phyloP scores from a whole-genome alignment of 2,113 vertebrate species.

The Chloroceryle aenea region DNA sequence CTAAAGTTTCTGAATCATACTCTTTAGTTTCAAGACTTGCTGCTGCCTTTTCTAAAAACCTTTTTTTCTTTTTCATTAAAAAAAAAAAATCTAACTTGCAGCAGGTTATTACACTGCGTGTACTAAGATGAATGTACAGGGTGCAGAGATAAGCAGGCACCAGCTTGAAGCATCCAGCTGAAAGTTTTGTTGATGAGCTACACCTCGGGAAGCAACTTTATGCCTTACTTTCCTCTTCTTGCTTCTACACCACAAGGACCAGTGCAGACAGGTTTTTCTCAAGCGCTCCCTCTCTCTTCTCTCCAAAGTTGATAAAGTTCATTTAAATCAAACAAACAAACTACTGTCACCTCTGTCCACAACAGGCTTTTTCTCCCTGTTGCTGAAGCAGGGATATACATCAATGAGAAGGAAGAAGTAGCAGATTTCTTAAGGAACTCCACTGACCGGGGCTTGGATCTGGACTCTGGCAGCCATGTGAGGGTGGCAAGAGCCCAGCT shows the following conservation, averaged over 20 bases:
- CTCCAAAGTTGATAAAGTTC: not conserved
- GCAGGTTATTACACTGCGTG: not conserved
- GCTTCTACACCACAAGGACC: not conserved
- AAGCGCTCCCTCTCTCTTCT: not conserved
- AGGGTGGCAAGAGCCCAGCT: not conserved
- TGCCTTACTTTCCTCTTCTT: not conserved
- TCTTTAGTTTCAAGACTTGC: not conserved
- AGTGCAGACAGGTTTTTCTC: not conserved
- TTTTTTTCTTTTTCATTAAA: not conserved
- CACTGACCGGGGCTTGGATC: not conserved
- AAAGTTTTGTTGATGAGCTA: fast-evolving
- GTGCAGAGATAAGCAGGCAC: not conserved
- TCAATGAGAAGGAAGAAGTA: not conserved
- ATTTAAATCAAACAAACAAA: not conserved
- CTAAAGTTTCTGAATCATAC: not conserved
- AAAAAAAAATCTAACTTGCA: not conserved
- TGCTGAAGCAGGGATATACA: not conserved
- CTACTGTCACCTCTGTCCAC: not conserved
- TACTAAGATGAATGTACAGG: not conserved
- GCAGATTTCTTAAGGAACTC: not conserved
- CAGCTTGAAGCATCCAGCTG: not conserved
- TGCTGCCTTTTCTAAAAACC: not conserved
- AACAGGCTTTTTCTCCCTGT: not conserved
- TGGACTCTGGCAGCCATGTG: fast-evolving
- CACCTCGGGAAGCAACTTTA: not conserved